Base-by-base conservation (phyloP, 2,888 invertebrate genomes). In the Malthinus seriepunctatus region DNA sequence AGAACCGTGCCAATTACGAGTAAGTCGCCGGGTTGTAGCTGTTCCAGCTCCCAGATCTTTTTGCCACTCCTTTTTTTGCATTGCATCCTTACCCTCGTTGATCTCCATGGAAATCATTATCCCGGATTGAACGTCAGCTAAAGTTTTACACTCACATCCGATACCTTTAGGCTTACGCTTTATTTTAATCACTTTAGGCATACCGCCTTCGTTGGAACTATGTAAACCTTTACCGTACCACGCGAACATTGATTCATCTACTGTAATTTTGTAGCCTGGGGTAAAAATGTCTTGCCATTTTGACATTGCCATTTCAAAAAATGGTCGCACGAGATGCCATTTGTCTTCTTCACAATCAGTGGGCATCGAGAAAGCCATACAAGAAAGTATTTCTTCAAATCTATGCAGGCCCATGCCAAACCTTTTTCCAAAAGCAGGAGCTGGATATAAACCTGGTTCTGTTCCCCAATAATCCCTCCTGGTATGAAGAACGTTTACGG, bases 21-120 rank as follows among this genome's bases (percentile, higher is more conserved):
- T 65, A 10, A 67, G 45, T 50, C 63, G 56, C 35, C 65, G 44
- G 32, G 58, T 65, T 34, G 63, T 66, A 46, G 60, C 65, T 23
- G 63, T 63, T 8, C 56, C 62, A 33, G 60, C 63, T 10, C 62
- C 65, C 15, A 65, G 44, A 38, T 63, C 56, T 15, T 10, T 2
- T 32, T 50, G 48, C 42, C 59, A 59, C 11, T 49, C 10, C 45
- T 50, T 50, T 14, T 1, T 3, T 14, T 10, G 37, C 48, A 46
- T 23, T 3, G 3, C 5, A 23, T 23, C 5, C 5, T 23, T 23
- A 23, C 23, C 23, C 5, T 23, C 23, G 5, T 23, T 23, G 23
- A 23, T 23, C 23, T 23, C 23, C 23, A 23, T 3, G 5, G 3
- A 3, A 23, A 23, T 23, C 23, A 5, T 23, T 23, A 23, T 23